phyloP scores from a whole-genome alignment of 2,113 vertebrate genomes.

The Origma solitaria region DNA sequence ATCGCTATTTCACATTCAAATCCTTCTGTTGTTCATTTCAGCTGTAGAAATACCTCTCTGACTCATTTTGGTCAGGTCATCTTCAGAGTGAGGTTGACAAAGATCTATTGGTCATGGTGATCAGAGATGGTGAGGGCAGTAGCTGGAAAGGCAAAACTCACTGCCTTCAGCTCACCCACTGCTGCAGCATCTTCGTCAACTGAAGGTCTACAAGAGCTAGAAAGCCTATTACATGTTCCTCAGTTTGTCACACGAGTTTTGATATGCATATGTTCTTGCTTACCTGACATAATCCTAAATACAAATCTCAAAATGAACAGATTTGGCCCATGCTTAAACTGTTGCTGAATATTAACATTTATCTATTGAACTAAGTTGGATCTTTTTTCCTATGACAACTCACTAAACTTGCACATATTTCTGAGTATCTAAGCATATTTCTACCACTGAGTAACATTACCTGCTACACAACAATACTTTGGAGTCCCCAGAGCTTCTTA shows the following conservation, averaged over 20 bases:
- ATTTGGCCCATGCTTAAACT: not conserved
- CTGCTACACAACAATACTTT: not conserved
- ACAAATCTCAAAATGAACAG: not conserved
- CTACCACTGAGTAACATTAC: not conserved
- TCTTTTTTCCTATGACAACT: not conserved
- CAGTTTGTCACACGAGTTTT: not conserved
- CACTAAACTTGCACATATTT: not conserved
- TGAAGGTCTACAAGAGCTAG: not conserved
- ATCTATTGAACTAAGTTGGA: not conserved
- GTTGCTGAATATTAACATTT: not conserved
- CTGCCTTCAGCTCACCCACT: not conserved
- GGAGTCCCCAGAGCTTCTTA: not conserved
- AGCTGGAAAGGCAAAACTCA: not conserved
- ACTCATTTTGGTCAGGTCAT: not conserved
- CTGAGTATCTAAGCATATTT: not conserved
- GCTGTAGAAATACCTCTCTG: not conserved
- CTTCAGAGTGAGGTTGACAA: not conserved
- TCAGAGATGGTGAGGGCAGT: not conserved
- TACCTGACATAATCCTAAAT: not conserved
- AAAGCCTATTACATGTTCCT: not conserved
- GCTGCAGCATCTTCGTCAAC: not conserved
- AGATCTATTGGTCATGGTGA: not conserved
- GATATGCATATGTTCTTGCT: not conserved
- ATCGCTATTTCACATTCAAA: not conserved
- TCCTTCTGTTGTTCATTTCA: not conserved